These are phyloP conservation scores for Lepidurus arcticus DNA, from an alignment of 1,140 invertebrate species.

Conservation along the genomic window DNA sequence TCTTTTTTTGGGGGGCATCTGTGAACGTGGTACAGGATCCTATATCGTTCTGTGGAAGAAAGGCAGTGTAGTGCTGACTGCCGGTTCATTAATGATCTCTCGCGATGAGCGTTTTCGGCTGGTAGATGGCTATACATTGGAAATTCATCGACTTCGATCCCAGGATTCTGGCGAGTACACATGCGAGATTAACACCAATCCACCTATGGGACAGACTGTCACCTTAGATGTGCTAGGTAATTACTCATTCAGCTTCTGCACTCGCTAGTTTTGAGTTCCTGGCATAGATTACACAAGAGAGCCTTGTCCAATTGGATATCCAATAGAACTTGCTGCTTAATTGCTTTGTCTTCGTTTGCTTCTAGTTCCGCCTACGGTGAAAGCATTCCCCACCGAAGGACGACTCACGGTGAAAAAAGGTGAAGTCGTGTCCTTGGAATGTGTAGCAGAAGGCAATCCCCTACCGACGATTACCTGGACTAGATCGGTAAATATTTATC, in stretches of 20 bases:
- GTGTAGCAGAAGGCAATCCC: slow-evolving; percentile 38
- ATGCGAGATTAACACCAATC: slow-evolving; percentile 59
- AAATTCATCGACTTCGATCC: slow-evolving; percentile 50
- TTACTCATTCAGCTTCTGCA: slow-evolving; percentile 38
- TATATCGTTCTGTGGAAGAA: slow-evolving; percentile 33
- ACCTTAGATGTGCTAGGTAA: slow-evolving; percentile 55
- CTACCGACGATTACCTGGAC: slow-evolving; percentile 38
- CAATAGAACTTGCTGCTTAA: background rate
- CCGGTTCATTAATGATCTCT: slow-evolving; percentile 25
- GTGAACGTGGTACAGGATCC: slow-evolving; percentile 22
- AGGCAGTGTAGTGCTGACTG: slow-evolving; percentile 23
- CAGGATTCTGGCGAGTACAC: slow-evolving; percentile 57
- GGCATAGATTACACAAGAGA: background rate
- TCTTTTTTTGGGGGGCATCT: background rate
- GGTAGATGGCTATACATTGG: slow-evolving; percentile 26
- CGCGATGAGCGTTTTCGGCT: slow-evolving; percentile 29
- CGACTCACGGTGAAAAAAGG: slow-evolving; percentile 33
- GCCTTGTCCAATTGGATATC: background rate
- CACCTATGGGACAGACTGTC: slow-evolving; percentile 58
- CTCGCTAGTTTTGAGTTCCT: background rate
- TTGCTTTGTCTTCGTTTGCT: background rate
- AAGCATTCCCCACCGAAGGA: slow-evolving; percentile 31
- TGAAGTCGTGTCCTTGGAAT: slow-evolving; percentile 39
- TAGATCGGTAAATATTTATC: slow-evolving; percentile 29
- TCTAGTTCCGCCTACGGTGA: slow-evolving; percentile 28